Percentiles rank a stretch among this genome's conserved stretches.
Conservation (phyloP, 2,888 invertebrate genomes). For the Belgica antarctica region DNA sequence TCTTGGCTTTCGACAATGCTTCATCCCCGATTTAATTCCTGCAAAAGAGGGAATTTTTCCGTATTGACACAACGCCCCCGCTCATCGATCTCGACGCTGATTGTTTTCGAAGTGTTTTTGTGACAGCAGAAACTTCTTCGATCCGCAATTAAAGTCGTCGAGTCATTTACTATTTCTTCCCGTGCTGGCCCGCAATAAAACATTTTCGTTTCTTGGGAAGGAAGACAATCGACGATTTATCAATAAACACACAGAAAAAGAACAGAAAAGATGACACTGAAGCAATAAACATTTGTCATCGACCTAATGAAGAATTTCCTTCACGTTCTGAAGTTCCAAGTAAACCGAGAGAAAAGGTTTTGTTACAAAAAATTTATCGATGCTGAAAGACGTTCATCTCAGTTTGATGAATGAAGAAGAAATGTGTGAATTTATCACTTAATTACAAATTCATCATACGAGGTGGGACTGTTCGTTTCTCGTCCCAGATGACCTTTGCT, state of each 20-base stretch:
- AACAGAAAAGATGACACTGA: conserved; percentile 32
- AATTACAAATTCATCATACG: conserved; percentile 37
- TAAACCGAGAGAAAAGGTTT: conserved; percentile 14
- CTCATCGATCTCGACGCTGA: conserved; percentile 13
- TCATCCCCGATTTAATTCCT: background rate
- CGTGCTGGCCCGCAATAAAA: background rate
- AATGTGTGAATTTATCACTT: conserved; percentile 31
- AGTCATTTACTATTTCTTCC: conserved; percentile 21
- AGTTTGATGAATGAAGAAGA: conserved; percentile 7
- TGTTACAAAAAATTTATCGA: conserved; percentile 24
- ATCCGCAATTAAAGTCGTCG: conserved; percentile 31
- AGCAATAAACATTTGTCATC: conserved; percentile 42
- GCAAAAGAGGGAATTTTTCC: background rate
- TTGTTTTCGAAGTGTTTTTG: background rate
- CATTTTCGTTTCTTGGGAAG: conserved; percentile 5
- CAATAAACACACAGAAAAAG: conserved; percentile 20
- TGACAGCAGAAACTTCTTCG: no score
- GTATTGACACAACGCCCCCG: conserved; percentile 31
- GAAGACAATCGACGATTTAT: conserved; percentile 38
- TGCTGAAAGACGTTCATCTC: background rate
- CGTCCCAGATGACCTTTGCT: background rate
- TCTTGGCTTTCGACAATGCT: background rate
- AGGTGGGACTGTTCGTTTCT: no score
- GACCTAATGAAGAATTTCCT: conserved; percentile 37
- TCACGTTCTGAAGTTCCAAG: conserved; percentile 31